Conservation (phyloP, 1,140 invertebrate genomes). For the Orussus abietinus region DNA sequence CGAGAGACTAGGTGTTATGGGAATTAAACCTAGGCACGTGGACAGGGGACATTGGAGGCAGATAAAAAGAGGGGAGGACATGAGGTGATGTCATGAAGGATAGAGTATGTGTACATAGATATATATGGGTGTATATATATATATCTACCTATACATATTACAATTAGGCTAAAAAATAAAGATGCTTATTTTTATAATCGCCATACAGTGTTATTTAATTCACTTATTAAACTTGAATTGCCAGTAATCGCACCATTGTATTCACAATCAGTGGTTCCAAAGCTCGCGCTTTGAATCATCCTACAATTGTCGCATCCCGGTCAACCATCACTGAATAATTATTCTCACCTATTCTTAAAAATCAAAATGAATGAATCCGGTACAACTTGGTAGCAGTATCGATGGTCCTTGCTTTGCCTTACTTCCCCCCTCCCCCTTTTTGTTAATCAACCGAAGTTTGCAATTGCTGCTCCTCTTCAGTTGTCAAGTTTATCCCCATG, state of each 20-base stretch:
- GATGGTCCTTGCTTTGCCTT: conserved; percentile 25
- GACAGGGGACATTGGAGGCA: conserved; percentile 9
- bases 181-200: conserved; percentile 28
- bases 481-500: too few relatives aligned
- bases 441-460: conserved; percentile 17
- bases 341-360: conserved; percentile 18
- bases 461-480: too few relatives aligned
- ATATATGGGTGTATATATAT: conserved; percentile 11
- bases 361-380: conserved; percentile 18
- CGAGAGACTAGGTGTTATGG: background rate
- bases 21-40: background rate
- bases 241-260: conserved; percentile 10
- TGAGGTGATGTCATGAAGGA: conserved; percentile 15
- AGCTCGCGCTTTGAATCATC: conserved; percentile 18
- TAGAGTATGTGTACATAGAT: conserved; percentile 15
- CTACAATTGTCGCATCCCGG: conserved; percentile 20
- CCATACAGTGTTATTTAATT: conserved; percentile 26
- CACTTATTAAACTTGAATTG: conserved; percentile 25
- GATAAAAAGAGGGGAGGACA: conserved; percentile 7
- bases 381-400: conserved; percentile 24
- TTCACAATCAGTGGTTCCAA: conserved; percentile 14
- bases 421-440: conserved; percentile 15
- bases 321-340: conserved; percentile 21
- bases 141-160: conserved; percentile 29
- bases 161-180: conserved; percentile 31